Evolutionary conservation across 2,888 invertebrate species (phyloP).

Genomic region (Rotaria macrura): DNA sequence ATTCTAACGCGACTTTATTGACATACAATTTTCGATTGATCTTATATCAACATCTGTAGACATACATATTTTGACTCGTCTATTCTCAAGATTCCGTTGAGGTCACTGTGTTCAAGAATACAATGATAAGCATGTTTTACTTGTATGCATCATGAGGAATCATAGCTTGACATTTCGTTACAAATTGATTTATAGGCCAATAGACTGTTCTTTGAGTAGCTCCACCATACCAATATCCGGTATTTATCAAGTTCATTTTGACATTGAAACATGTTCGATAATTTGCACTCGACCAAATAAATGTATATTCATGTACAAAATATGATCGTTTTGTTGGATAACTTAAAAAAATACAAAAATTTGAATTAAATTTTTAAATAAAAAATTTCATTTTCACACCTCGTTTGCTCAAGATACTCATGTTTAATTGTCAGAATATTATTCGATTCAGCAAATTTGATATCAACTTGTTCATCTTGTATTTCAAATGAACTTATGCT

Average conservation of each 20-base stretch:
- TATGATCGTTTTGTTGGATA: background rate
- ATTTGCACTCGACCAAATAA: background rate
- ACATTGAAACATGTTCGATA: background rate
- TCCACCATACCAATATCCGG: slow-evolving; percentile 14
- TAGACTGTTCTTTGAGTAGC: background rate
- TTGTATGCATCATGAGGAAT: background rate
- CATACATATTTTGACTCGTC: too few species aligned
- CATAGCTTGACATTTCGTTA: background rate
- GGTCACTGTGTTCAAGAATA: too few species aligned
- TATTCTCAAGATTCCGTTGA: too few species aligned
- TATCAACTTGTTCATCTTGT: background rate
- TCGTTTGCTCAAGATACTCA: background rate
- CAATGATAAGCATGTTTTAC: background rate
- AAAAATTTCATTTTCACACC: background rate
- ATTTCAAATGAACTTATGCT: background rate
- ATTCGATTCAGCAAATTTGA: background rate
- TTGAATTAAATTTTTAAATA: background rate
- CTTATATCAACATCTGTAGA: too few species aligned
- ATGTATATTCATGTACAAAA: slow-evolving; percentile 19
- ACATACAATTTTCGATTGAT: too few species aligned
- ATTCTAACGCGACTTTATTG: too few species aligned
- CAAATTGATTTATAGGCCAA: slow-evolving; percentile 14
- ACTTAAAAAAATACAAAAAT: background rate
- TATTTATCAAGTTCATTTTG: background rate
- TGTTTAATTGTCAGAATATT: background rate